Evolutionary conservation across 2,113 vertebrate species (phyloP).

Genomic region (Crocuta crocuta): DNA sequence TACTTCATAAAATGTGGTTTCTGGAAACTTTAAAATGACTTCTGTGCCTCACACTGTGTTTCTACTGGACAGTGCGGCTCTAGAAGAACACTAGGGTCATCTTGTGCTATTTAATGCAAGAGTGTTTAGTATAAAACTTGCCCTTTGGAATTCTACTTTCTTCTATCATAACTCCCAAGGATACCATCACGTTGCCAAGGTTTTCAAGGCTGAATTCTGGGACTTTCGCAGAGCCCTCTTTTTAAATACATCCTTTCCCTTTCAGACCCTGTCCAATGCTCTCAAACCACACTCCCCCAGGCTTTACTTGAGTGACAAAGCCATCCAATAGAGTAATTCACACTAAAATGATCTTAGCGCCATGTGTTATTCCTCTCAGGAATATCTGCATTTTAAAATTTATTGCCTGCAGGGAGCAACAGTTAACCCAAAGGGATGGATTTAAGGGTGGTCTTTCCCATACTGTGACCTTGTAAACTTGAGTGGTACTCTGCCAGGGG

Average conservation of each 20-base stretch:
- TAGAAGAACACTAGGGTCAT: not conserved
- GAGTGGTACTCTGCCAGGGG: not conserved
- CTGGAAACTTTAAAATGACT: not conserved
- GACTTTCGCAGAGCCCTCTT: not conserved
- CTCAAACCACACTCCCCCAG: not conserved
- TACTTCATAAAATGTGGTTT: not conserved
- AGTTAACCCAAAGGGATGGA: not conserved
- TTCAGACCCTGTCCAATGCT: not conserved
- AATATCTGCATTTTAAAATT: slow-evolving; percentile 32
- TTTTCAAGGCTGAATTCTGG: not conserved
- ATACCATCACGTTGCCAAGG: not conserved
- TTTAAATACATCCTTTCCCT: not conserved
- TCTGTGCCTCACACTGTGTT: not conserved
- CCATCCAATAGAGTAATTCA: not conserved
- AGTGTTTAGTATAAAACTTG: not conserved
- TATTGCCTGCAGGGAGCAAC: not conserved
- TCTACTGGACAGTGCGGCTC: not conserved
- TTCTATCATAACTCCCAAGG: not conserved
- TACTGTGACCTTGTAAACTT: not conserved
- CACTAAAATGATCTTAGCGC: not conserved
- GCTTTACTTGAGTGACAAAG: not conserved
- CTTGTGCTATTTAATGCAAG: not conserved
- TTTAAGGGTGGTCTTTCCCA: not conserved
- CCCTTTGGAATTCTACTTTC: not conserved
- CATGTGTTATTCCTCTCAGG: not conserved